Conservation (phyloP, 2,888 invertebrate species). For the Drosophila hawaiiensis region DNA sequence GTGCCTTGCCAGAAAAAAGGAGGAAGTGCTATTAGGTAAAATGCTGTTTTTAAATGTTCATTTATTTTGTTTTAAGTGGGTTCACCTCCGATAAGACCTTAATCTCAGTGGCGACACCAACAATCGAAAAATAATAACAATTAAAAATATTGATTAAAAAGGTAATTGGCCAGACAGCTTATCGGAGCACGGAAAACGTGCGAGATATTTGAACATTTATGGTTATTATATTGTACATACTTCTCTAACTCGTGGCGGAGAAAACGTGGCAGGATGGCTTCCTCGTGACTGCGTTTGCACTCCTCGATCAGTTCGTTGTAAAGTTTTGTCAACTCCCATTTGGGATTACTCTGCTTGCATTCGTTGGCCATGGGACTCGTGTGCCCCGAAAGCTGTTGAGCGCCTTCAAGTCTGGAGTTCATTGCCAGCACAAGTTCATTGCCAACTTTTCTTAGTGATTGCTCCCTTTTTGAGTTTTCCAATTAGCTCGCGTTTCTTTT, state of each 20-base stretch:
- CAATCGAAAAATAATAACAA: slow-evolving; percentile 21
- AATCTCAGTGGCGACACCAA: slow-evolving; percentile 26
- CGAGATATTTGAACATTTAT: slow-evolving; percentile 10
- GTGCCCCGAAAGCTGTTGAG: slow-evolving; percentile 51
- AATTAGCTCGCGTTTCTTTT: slow-evolving; percentile 55
- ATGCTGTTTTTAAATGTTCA: background rate
- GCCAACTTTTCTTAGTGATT: slow-evolving; percentile 45
- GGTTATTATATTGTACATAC: slow-evolving; percentile 58
- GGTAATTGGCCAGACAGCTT: slow-evolving; percentile 48
- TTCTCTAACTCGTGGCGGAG: slow-evolving; percentile 83
- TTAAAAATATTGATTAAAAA: slow-evolving; percentile 43
- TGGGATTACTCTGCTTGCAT: slow-evolving; percentile 65
- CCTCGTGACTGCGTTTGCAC: slow-evolving; percentile 82
- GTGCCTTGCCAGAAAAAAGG: slow-evolving; percentile 84
- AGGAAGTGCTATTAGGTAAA: slow-evolving; percentile 24
- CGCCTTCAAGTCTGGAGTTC: slow-evolving; percentile 69
- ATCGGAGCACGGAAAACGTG: slow-evolving; percentile 31
- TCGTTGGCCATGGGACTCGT: slow-evolving; percentile 68
- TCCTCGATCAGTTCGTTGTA: slow-evolving; percentile 83
- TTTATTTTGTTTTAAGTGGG: background rate
- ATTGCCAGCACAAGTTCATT: slow-evolving; percentile 71
- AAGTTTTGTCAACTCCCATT: slow-evolving; percentile 80
- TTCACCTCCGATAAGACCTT: slow-evolving; percentile 42
- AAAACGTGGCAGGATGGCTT: slow-evolving; percentile 78
- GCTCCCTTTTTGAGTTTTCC: slow-evolving; percentile 23